Evolutionary conservation across 1,140 invertebrate species (phyloP).

Genomic region (Aradophagus sp.): DNA sequence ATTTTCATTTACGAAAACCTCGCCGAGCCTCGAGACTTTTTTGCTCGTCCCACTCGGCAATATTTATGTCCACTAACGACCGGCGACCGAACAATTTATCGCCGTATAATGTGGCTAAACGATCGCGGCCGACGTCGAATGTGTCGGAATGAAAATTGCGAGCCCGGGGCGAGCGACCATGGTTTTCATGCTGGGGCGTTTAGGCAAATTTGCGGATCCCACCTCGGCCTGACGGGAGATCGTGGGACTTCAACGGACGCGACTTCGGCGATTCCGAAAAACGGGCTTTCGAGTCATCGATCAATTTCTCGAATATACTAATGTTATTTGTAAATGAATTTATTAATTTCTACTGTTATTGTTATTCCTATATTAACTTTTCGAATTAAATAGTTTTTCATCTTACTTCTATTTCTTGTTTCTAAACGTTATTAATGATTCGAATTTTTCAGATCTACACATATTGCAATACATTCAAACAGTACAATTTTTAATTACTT

Average conservation of each 20-base stretch:
- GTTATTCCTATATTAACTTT: no score
- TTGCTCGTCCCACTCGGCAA: conserved; percentile 6
- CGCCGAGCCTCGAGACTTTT: conserved; percentile 14
- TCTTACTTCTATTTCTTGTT: no score
- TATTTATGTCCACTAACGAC: conserved; percentile 45
- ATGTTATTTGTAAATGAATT: no score
- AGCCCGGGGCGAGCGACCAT: conserved; percentile 20
- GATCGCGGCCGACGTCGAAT: conserved; percentile 40
- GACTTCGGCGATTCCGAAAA: not conserved
- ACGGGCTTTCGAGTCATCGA: no score
- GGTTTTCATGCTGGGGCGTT: conserved; percentile 29
- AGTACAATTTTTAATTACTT: no score
- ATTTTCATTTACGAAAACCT: conserved; percentile 50
- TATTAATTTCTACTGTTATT: no score
- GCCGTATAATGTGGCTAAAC: conserved; percentile 49
- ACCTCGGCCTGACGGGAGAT: conserved; percentile 9
- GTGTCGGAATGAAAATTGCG: conserved; percentile 45
- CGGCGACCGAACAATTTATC: conserved; percentile 51
- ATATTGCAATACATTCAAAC: no score
- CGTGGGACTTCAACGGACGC: not conserved
- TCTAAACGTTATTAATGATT: no score
- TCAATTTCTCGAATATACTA: no score
- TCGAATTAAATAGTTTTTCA: no score
- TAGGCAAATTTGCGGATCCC: conserved; percentile 43
- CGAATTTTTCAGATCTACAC: no score